These are phyloP conservation scores for Pollenia angustigena DNA, from an alignment of 2,888 invertebrate species.

Conservation along the genomic window DNA sequence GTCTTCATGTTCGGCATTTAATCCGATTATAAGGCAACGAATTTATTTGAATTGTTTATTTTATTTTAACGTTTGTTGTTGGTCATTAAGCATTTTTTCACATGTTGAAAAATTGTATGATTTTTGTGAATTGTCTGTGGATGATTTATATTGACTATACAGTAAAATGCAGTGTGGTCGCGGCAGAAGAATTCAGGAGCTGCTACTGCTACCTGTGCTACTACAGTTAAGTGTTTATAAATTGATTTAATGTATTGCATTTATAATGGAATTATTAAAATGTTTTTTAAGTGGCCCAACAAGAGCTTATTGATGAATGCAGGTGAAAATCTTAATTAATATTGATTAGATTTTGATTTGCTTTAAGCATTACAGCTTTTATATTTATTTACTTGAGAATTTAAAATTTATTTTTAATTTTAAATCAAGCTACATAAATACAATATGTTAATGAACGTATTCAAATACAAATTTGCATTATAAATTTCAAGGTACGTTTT, in stretches of 20 bases:
- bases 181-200: neutral
- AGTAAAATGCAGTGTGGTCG: neutral
- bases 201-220: neutral
- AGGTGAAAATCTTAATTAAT: conserved; percentile 68
- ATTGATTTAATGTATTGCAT: conserved; percentile 60
- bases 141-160: neutral
- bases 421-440: neutral
- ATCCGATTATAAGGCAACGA: conserved; percentile 55
- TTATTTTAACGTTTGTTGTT: conserved; percentile 54
- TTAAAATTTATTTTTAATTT: neutral
- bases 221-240: conserved; percentile 41
- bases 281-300: conserved; percentile 52
- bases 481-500: neutral
- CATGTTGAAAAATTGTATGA: conserved; percentile 30
- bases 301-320: conserved; percentile 63
- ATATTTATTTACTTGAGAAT: neutral
- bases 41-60: conserved; percentile 41
- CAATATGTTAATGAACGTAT: neutral
- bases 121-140: neutral
- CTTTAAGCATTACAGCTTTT: neutral
- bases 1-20: conserved; percentile 46
- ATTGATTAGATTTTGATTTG: conserved; percentile 50
- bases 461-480: neutral
- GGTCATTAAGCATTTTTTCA: conserved; percentile 45
- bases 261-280: conserved; percentile 59